Conservation (phyloP, 2,797 vertebrate genomes). For the Coregonus sp. region DNA sequence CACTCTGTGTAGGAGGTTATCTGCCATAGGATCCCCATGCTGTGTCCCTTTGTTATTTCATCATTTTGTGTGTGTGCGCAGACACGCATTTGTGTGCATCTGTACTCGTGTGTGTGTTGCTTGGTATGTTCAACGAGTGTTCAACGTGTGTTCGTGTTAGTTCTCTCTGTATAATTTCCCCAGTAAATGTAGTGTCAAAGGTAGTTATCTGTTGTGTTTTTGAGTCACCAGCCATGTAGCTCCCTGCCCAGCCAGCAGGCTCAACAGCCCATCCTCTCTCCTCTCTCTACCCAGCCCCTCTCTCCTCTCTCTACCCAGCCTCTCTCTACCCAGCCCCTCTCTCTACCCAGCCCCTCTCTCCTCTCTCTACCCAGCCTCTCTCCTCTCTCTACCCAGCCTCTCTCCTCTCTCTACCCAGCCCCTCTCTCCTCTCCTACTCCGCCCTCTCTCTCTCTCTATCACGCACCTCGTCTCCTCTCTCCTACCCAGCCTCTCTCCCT, state of each 20-base stretch:
- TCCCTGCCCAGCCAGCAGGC: neutral
- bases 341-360: too few relatives aligned
- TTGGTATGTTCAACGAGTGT: neutral
- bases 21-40: neutral
- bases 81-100: conserved; percentile 11
- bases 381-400: too few relatives aligned
- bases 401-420: too few relatives aligned
- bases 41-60: neutral
- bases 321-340: too few relatives aligned
- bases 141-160: neutral
- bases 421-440: too few relatives aligned
- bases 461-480: too few relatives aligned
- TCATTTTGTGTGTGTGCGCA: conserved; percentile 3
- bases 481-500: too few relatives aligned
- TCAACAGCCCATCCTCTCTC: too few relatives aligned
- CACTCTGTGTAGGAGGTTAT: neutral
- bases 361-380: too few relatives aligned
- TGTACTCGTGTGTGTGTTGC: conserved; percentile 1
- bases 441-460: too few relatives aligned
- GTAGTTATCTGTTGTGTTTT: neutral
- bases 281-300: too few relatives aligned
- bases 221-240: neutral
- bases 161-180: neutral
- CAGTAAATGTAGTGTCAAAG: neutral
- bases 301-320: too few relatives aligned